A percentile compares a stretch with the other conserved stretches of the same genome.
Conservation (phyloP, 2,797 vertebrate genomes). For the Nasua narica region DNA sequence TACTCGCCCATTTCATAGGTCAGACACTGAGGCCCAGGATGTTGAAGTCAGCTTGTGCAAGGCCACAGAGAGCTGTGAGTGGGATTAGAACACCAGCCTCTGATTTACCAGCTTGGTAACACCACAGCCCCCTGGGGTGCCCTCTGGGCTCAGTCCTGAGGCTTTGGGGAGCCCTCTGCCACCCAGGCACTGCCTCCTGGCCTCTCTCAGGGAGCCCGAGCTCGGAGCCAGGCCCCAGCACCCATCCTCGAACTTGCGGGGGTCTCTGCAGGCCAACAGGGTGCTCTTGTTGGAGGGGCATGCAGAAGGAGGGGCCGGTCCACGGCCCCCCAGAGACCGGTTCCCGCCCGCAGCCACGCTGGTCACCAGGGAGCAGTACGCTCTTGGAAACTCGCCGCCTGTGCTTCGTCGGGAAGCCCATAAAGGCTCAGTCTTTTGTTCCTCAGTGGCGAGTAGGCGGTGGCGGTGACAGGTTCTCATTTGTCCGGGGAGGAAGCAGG, state of each 20-base stretch:
- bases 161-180: neutral
- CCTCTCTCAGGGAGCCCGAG: neutral
- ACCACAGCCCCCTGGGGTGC: neutral
- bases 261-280: neutral
- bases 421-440: neutral
- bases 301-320: accelerated
- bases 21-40: neutral
- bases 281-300: neutral
- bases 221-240: neutral
- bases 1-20: neutral
- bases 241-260: neutral
- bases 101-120: neutral
- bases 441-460: neutral
- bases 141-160: neutral
- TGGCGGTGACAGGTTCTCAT: neutral
- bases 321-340: neutral
- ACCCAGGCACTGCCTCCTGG: neutral
- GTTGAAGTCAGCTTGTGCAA: neutral
- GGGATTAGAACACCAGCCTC: neutral
- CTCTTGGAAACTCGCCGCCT: neutral
- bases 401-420: neutral
- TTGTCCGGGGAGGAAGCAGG: neutral
- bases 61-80: neutral
- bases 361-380: neutral
- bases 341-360: neutral